Base-by-base conservation (phyloP, 37 sponge, comb jelly and placozoan species). In the Lycopodina hypogea region DNA sequence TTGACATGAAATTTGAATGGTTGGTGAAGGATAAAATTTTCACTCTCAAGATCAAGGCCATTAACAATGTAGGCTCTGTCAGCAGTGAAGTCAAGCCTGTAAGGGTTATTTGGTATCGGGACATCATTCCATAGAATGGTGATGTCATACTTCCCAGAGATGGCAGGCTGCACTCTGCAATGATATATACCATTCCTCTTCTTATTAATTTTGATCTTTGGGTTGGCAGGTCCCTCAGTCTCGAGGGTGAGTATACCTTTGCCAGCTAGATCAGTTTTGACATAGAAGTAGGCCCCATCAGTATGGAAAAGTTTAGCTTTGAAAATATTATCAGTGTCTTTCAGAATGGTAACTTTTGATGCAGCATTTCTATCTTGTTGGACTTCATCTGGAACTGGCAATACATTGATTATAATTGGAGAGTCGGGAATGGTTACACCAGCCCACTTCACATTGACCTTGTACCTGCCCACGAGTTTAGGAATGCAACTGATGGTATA, bases 61-160 rank as follows among this genome's bases (percentile, higher is more conserved):
- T 36, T 71, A 39, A 84, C 77, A 29, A 83, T 56, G 39, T 75
- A 56, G 24, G 76, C 0, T 48, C 42, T 48, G 0, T 77, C 60
- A 18, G 41, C 30, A 12, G 72, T 78, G 42, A 79, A 72, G 33
- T 50, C 26, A 8, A 83, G 56, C 65, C 81, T 76, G 64, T 72
- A 90, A 12, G 94, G 92, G 57, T 81, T 90, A 19, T 84, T 91
- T 17, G 78, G 48, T n/a, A 94, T 78, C 23, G 64, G 62, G 3
- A 69, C 29, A 21, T 67, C 74, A 48, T 79, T 78, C 86, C 86
- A 90, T n/a, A 71, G 32, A 35, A 90, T 73, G 66, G 42, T 55
- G 37, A 90, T 61, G 33, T 52, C 8, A 60, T 90, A 90, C 39
- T 40, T 78, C 39, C 83, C 90, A 30, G 83, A 56, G 24, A 73